Base-by-base conservation (phyloP, 2,113 vertebrate genomes). In the Dasyprocta punctata region DNA sequence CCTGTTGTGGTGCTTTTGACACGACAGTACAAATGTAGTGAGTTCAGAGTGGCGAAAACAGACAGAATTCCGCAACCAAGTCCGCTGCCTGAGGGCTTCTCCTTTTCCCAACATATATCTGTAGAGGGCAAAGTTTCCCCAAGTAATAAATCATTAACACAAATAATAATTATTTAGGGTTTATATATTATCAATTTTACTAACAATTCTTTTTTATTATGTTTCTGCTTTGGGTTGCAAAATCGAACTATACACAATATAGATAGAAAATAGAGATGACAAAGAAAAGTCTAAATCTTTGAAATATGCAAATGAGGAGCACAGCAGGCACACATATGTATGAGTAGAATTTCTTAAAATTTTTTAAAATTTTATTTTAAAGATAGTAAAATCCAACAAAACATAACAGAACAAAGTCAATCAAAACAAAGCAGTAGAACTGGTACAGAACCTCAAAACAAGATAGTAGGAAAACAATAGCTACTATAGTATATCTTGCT, bases 201-300 rank as follows among this genome's bases (percentile, higher is more conserved):
- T 38, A 10, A 65, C 19, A 78, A 78, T 5, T 36, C 54, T 20
- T 33, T 92, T 71, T 75, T 44, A 56, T 86, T 75, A 52, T 36
- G 20, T 38, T 94, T 92, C 86, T 90, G 75, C 78, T 61, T 94
- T 78, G 5, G 77, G 30, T 67, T 90, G 73, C 3, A 84, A 58
- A 89, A 94, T 10, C 26, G 82, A 89, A 93, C 58, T 44, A 7
- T 78, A 58, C 20, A 28, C 20, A 54, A 71, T 88, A 65, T 47
- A 82, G 52, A 58, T 47, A 82, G 61, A 90, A 95, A 92, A 90
- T 38, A 58, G 47, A 5, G 17, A 82, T 63, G 56, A 54, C 13
- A 75, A 83, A 71, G 49, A 92, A 86, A 89, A 71, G n/a, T 47
- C 49, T 54, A 73, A 90, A 81, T 16, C 36, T 95, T 82, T 81